Conservation (phyloP, 2,888 invertebrate species). For the Ariolimax columbianus region DNA sequence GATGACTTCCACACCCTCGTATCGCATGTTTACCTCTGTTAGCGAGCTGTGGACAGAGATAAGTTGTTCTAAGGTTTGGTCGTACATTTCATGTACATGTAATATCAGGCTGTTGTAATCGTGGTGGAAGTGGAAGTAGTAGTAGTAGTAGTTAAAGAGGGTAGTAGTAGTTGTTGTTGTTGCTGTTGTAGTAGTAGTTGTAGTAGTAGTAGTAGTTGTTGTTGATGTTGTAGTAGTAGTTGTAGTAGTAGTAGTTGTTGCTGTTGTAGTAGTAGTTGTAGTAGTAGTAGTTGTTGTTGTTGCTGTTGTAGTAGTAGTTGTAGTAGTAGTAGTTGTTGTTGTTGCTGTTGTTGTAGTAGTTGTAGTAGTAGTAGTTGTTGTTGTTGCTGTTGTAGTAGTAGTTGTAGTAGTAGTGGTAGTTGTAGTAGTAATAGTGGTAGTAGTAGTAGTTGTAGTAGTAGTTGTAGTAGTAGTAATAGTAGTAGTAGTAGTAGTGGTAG, state of each 20-base stretch:
- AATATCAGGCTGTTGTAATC: not conserved
- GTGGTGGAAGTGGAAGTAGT: not conserved
- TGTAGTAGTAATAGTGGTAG: not conserved
- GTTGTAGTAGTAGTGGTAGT: not conserved
- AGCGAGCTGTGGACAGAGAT: constrained; percentile 43
- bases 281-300: not conserved
- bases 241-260: not conserved
- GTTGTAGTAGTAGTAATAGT: not conserved
- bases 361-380: not conserved
- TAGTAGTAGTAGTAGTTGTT: not conserved
- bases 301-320: not conserved
- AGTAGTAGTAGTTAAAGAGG: not conserved
- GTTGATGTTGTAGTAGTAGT: not conserved
- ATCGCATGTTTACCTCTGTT: constrained; percentile 56
- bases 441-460: not conserved
- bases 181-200: not conserved
- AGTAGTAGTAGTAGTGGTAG: not conserved
- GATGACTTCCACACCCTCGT: constrained; percentile 93
- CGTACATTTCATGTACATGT: too few relatives aligned
- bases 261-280: not conserved
- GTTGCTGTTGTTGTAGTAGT: not conserved
- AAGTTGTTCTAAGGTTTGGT: too few relatives aligned
- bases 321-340: not conserved
- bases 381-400: not conserved
- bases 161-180: not conserved